Conservation (phyloP, 2,113 vertebrate genomes). For the Sialia sialis region DNA sequence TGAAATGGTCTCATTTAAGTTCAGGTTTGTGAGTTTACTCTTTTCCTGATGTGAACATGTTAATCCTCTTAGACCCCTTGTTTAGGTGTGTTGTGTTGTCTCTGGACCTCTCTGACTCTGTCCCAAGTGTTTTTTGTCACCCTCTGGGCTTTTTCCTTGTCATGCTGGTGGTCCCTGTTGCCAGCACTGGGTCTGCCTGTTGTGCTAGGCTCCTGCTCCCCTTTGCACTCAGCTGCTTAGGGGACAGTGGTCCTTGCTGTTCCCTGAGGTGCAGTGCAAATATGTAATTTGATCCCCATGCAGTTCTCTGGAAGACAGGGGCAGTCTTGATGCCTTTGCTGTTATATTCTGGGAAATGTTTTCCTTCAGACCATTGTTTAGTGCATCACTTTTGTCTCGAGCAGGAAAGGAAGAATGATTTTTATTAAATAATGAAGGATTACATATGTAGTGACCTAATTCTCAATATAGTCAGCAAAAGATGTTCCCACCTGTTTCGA, state of each 20-base stretch:
- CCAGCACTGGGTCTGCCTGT: neutral
- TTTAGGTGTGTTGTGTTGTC: accelerated
- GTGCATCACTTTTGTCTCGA: neutral
- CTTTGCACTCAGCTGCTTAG: neutral
- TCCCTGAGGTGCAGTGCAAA: neutral
- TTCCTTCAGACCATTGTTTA: neutral
- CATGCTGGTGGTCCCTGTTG: neutral
- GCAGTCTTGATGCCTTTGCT: neutral
- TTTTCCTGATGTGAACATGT: neutral
- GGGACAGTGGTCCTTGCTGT: neutral
- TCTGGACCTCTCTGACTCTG: neutral
- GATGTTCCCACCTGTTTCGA: neutral
- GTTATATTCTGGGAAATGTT: neutral
- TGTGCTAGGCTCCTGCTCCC: neutral
- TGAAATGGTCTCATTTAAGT: neutral
- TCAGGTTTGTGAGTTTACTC: neutral
- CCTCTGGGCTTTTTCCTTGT: neutral
- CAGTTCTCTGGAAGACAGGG: neutral
- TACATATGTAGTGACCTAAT: neutral
- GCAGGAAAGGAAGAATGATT: neutral
- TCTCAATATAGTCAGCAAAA: neutral
- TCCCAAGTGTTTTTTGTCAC: neutral
- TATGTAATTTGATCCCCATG: accelerated
- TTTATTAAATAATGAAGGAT: neutral
- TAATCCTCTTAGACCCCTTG: neutral